Evolutionary conservation across 2,888 invertebrate genomes (phyloP).

Genomic region (Apantesis nais): DNA sequence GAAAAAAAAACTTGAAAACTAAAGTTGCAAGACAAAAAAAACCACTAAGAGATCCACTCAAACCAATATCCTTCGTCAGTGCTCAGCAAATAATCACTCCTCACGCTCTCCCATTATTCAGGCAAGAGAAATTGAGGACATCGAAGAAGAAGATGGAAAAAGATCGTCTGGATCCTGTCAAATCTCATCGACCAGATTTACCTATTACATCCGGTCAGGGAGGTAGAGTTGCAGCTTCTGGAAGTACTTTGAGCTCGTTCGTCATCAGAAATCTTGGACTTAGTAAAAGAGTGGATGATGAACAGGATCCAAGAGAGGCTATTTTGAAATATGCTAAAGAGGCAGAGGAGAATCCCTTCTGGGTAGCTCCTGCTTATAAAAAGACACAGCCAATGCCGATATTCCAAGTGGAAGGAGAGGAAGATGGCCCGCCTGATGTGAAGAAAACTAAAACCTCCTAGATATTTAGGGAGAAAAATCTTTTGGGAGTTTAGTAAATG

Average conservation of each 20-base stretch:
- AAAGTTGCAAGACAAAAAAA: too few species aligned
- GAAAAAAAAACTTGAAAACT: too few species aligned
- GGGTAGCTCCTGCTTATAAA: constrained; percentile 96
- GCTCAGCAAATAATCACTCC: constrained; percentile 98
- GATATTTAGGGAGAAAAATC: neutral
- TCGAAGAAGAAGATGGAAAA: constrained; percentile 96
- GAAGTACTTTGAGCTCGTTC: constrained; percentile 97
- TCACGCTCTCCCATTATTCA: constrained; percentile 97
- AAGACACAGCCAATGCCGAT: constrained; percentile 95
- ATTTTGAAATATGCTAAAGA: constrained; percentile 97
- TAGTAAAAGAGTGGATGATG: constrained; percentile 96
- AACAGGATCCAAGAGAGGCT: constrained; percentile 97
- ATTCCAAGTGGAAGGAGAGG: constrained; percentile 86
- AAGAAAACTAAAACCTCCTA: constrained; percentile 81
- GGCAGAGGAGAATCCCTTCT: constrained; percentile 98
- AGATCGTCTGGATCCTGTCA: constrained; percentile 94
- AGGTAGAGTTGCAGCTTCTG: constrained; percentile 96
- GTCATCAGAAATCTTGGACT: constrained; percentile 97
- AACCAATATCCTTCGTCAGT: too few species aligned
- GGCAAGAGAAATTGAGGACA: constrained; percentile 95
- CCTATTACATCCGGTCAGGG: constrained; percentile 96
- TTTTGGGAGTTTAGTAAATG: neutral
- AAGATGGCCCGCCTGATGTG: constrained; percentile 81
- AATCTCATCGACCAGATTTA: constrained; percentile 92
- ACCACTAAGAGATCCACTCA: too few species aligned